Conservation (phyloP, 2,797 vertebrate genomes). For the Garrulus glandarius region DNA sequence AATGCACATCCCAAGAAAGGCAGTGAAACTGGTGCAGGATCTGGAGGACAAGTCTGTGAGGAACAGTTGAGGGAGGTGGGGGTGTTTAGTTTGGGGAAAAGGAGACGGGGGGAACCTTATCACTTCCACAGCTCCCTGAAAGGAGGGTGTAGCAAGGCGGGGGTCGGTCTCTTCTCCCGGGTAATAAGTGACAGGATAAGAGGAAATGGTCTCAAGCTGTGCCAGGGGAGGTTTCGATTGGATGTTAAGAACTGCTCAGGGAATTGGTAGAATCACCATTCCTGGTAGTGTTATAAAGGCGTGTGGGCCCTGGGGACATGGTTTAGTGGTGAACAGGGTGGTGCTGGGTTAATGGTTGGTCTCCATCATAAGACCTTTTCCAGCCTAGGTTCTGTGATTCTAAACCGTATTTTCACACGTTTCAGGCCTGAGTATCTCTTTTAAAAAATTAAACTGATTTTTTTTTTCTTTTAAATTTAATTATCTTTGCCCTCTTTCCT, state of each 20-base stretch:
- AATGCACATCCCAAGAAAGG: background rate
- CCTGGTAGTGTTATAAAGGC: background rate
- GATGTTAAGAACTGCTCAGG: background rate
- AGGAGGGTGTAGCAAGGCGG: fast-evolving
- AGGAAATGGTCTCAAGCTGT: background rate
- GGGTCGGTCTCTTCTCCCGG: fast-evolving
- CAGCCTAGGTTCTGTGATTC: background rate
- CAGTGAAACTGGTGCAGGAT: background rate
- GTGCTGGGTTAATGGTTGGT: too few species aligned
- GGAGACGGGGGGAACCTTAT: too few species aligned
- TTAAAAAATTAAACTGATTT: background rate
- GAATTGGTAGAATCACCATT: background rate
- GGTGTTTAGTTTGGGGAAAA: fast-evolving
- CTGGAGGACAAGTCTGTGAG: background rate
- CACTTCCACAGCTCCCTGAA: background rate
- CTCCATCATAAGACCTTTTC: background rate
- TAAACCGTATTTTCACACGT: background rate
- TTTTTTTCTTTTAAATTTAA: background rate
- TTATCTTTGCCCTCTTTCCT: background rate
- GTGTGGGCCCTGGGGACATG: fast-evolving
- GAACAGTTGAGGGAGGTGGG: background rate
- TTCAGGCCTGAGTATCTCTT: too few species aligned
- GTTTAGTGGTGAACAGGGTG: background rate
- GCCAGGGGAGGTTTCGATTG: too few species aligned
- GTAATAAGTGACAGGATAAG: background rate